Base-by-base conservation (phyloP, 2,888 invertebrate species). In the Trichacis sp. region DNA sequence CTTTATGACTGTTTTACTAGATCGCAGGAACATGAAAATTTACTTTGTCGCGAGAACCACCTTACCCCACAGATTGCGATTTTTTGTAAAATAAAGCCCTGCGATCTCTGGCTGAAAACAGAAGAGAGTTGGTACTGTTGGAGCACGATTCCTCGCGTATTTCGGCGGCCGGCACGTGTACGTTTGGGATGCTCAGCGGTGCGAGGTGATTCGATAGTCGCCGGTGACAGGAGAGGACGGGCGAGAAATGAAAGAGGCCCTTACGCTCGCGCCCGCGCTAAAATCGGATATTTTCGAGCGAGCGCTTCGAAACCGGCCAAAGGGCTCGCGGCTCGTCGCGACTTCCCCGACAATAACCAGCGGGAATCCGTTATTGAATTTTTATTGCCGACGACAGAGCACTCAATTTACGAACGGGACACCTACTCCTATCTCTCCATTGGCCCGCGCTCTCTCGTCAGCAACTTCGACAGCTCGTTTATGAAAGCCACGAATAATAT, bases 341-440 rank as follows among this genome's bases (percentile, higher is more conserved):
- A 66, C 59, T 51, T 76, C 74, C 73, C 75, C 71, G 75, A 77
- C 77, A 76, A 77, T 78, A 71, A 75, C 77, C 72, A 73, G 64
- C 68, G 70, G 69, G 71, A 60, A 66, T 73, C 69, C 73, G 78
- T 79, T 79, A 79, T 79, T 79, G 78, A 78, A 79, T 76, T 79
- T 79, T 79, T 78, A 79, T 79, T 79, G 77, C 75, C 72, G 73
- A 68, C 75, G 71, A 72, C 75, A 33, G 68, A 76, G 64, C 56
- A 76, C 58, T 61, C 78, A 77, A 78, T 78, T 77, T 79, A 73
- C 75, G 71, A 73, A 73, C 72, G 72, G 69, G 69, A 63, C 70
- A 52, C 63, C 64, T 40, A 46, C 38, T 33, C 60, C 56, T 47
- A 54, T 59, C 54, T 62, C 58, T 40, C 12, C 38, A 40, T 40